Percentiles rank a stretch among this genome's conserved stretches.
These are phyloP conservation scores for Hucho hucho DNA, from an alignment of 2,113 vertebrate species.

Conservation along the genomic window DNA sequence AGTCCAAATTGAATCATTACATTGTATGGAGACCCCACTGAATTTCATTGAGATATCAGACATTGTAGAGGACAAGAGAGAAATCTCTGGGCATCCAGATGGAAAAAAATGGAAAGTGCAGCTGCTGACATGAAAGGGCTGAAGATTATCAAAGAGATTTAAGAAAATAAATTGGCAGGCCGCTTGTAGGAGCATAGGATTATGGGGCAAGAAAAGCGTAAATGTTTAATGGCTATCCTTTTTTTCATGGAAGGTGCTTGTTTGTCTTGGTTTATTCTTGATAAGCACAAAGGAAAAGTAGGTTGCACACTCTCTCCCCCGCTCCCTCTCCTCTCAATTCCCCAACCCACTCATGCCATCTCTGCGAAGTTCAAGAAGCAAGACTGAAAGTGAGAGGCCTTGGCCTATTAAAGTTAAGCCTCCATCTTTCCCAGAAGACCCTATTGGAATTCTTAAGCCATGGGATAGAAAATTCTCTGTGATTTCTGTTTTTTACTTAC, in stretches of 20 bases:
- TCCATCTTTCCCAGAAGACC: conserved; percentile 40
- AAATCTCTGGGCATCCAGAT: conserved; percentile 23
- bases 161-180: conserved; percentile 64
- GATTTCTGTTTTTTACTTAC: conserved; percentile 21
- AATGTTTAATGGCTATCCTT: conserved; percentile 58
- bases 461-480: conserved; percentile 25
- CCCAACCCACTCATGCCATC: not conserved
- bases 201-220: conserved; percentile 55
- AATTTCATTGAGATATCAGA: conserved; percentile 14
- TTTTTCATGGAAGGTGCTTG: conserved; percentile 40
- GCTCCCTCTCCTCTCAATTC: conserved; percentile 10
- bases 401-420: conserved; percentile 52
- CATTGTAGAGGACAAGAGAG: conserved; percentile 10
- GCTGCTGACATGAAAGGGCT: conserved; percentile 53
- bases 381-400: conserved; percentile 36
- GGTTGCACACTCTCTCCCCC: conserved; percentile 22
- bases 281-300: conserved; percentile 39
- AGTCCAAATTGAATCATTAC: not conserved
- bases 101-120: conserved; percentile 28
- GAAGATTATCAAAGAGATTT: conserved; percentile 66
- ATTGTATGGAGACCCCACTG: conserved; percentile 11
- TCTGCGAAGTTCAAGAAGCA: conserved; percentile 3
- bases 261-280: conserved; percentile 43
- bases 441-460: conserved; percentile 30
- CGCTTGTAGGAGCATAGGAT: conserved; percentile 41